Base-by-base conservation (phyloP, 2,113 vertebrate genomes). In the Ctenomys sociabilis region DNA sequence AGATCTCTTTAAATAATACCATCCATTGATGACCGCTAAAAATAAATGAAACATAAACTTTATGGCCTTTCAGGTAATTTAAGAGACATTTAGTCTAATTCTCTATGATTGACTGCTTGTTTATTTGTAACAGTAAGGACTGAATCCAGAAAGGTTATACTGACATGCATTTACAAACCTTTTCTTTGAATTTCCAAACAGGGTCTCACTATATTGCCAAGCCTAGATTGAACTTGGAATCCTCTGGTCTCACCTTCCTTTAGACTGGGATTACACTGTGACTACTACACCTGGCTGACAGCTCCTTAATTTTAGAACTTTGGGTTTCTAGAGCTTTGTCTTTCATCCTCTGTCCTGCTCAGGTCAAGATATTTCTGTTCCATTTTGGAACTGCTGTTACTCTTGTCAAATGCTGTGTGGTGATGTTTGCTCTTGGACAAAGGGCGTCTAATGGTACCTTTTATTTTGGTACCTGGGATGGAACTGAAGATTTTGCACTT, bases 41-140 rank as follows among this genome's bases (percentile, higher is more conserved):
- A 96, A 92, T 63, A 80, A 21, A 16, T 35, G 66, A 85, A 91
- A 82, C n/a, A 72, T 64, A 89, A 94, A 40, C n/a, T 17, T 37
- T 82, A 21, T 49, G 83, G 70, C 45, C 7, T 77, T 21, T 90
- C 64, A 90, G 49, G 57, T 37, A 43, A 5, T n/a, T 92, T 61
- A 72, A 82, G 32, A 7, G 61, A 80, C 28, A 77, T 72, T 37
- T 78, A 16, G 17, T 86, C 7, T 59, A 70, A 88, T 82, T 35
- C 3, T 72, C n/a, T 1, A 64, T 32, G 4, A 28, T 75, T 85
- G 10, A 30, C 57, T 75, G 40, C 72, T 26, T 37, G 35, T 72
- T 72, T 75, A 24, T 75, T 73, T 73, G 22, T 26, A 13, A 4
- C 24, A 26, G 11, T 45, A 28, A 11, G 40, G 40, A 30, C 30